A percentile compares a stretch with the other conserved stretches of the same genome.
Conservation (phyloP, 2,797 vertebrate species). For the Peromyscus attwateri region DNA sequence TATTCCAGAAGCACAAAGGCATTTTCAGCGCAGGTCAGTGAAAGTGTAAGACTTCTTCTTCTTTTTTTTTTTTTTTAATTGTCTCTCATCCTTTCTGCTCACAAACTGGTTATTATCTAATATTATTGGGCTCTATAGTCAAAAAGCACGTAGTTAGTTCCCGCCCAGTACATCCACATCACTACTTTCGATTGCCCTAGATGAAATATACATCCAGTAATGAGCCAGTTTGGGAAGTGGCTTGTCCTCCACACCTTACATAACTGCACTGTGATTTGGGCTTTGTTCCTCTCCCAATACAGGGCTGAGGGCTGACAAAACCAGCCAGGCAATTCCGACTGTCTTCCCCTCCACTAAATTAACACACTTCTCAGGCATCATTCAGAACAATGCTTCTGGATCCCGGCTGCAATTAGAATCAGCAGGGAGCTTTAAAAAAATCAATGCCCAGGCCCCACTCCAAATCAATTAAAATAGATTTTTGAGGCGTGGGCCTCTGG, state of each 20-base stretch:
- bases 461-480: constrained; percentile 82
- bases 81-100: constrained; percentile 22
- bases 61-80: neutral
- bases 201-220: constrained; percentile 36
- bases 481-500: constrained; percentile 57
- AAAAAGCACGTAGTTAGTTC: neutral
- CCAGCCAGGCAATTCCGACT: constrained; percentile 67
- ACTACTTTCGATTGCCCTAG: neutral
- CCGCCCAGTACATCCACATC: neutral
- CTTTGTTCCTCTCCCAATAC: constrained; percentile 72
- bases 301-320: constrained; percentile 65
- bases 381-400: constrained; percentile 74
- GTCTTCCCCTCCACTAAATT: constrained; percentile 62
- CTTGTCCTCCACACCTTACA: constrained; percentile 55
- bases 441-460: constrained; percentile 63
- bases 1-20: constrained; percentile 27
- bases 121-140: constrained; percentile 1
- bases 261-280: constrained; percentile 71
- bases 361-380: constrained; percentile 76
- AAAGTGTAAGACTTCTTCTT: neutral
- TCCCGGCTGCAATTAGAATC: constrained; percentile 78
- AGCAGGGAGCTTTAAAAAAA: constrained; percentile 68
- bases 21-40: constrained; percentile 36
- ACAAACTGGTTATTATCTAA: constrained; percentile 8
- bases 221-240: constrained; percentile 15